These are phyloP conservation scores for Chaetogeoica ovagalla DNA, from an alignment of 2,888 invertebrate species.

Conservation along the genomic window DNA sequence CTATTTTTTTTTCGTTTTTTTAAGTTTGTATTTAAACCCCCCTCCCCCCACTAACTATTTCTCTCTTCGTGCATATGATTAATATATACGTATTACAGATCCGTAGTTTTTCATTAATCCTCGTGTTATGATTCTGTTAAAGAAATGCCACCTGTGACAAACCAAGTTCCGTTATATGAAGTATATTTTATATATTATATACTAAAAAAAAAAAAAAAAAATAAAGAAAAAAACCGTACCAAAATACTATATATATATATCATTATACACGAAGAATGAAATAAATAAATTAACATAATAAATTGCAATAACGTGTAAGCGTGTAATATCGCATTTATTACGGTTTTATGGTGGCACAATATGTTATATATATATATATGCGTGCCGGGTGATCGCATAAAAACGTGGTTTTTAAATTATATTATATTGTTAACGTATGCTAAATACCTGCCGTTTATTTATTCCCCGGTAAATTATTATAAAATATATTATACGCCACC, in stretches of 20 bases:
- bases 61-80: too few relatives aligned
- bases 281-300: constrained; percentile 35
- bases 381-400: neutral
- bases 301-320: constrained; percentile 39
- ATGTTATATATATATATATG: neutral
- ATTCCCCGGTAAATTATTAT: constrained; percentile 19
- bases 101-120: constrained; percentile 1
- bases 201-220: too few relatives aligned
- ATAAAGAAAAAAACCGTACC: neutral
- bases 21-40: neutral
- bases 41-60: neutral
- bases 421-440: constrained; percentile 44
- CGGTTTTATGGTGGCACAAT: neutral
- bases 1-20: neutral
- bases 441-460: constrained; percentile 27
- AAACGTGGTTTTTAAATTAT: constrained; percentile 11
- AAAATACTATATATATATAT: constrained; percentile 8
- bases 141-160: neutral
- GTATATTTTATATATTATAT: neutral
- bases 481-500: neutral
- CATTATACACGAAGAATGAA: neutral
- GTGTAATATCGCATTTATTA: constrained; percentile 10
- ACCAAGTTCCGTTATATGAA: neutral
- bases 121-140: neutral
- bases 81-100: too few relatives aligned